These are phyloP conservation scores for Drosophila maculinotata DNA, from an alignment of 2,888 invertebrate genomes.

Conservation along the genomic window DNA sequence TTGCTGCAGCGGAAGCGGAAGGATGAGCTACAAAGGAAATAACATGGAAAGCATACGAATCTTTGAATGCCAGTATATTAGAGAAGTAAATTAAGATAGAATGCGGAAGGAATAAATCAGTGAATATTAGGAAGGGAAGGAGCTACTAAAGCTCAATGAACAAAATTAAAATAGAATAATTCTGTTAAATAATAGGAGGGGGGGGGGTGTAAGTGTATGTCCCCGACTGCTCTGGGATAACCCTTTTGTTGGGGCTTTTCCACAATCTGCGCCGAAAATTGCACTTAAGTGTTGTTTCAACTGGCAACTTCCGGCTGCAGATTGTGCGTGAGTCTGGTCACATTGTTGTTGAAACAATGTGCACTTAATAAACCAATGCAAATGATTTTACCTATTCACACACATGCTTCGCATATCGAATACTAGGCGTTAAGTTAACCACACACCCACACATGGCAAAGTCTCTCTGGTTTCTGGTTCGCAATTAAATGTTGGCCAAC, in stretches of 20 bases:
- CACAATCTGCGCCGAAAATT: slow-evolving; percentile 47
- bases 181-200: no score
- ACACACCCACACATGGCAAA: slow-evolving; percentile 42
- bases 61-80: neutral
- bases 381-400: slow-evolving; percentile 68
- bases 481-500: slow-evolving; percentile 61
- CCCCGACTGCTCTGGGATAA: neutral
- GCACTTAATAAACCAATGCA: slow-evolving; percentile 68
- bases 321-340: slow-evolving; percentile 52
- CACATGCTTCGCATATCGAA: slow-evolving; percentile 27
- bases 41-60: neutral
- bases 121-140: no score
- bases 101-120: no score
- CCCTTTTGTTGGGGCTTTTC: neutral
- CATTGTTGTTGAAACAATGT: slow-evolving; percentile 73
- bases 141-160: no score
- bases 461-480: slow-evolving; percentile 16
- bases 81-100: neutral
- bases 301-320: slow-evolving; percentile 61
- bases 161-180: neutral
- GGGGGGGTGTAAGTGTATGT: neutral
- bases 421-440: slow-evolving; percentile 51
- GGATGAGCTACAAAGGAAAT: neutral
- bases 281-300: slow-evolving; percentile 68
- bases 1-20: slow-evolving; percentile 1